These are phyloP conservation scores for Agrochola lota DNA, from an alignment of 2,888 invertebrate species.

Conservation along the genomic window DNA sequence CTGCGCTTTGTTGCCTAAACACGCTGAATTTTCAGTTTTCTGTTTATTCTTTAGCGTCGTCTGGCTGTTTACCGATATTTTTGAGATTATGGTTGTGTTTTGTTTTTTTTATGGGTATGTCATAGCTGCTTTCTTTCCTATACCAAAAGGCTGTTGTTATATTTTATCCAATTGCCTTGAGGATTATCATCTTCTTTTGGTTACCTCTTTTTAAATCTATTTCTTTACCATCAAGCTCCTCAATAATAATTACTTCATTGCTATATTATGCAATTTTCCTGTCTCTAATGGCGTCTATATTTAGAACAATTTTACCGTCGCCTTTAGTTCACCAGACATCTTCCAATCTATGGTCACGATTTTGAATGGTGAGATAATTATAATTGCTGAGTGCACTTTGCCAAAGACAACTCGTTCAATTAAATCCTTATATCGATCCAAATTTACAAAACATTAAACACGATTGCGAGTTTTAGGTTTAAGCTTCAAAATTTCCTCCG, in stretches of 20 bases:
- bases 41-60: constrained; percentile 43
- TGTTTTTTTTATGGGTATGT: not conserved
- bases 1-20: constrained; percentile 66
- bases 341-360: constrained; percentile 54
- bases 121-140: not conserved
- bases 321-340: constrained; percentile 38
- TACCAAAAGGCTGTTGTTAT: not conserved
- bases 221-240: not conserved
- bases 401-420: constrained; percentile 38
- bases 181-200: not conserved
- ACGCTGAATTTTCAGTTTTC: constrained; percentile 61
- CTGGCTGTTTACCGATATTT: constrained; percentile 5
- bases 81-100: constrained; percentile 1
- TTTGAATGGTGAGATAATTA: constrained; percentile 50
- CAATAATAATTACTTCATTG: not conserved
- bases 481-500: not conserved
- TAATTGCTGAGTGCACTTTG: constrained; percentile 32
- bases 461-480: constrained; percentile 3
- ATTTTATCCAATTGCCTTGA: not conserved
- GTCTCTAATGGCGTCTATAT: constrained; percentile 6
- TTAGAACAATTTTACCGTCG: constrained; percentile 28
- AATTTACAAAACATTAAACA: constrained; percentile 1
- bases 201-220: not conserved
- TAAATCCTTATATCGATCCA: constrained; percentile 14
- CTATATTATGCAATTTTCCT: not conserved